Evolutionary conservation across 2,113 vertebrate species (phyloP), one percentile per base, ranked within the genome.

Genomic region (Aphelocoma coerulescens): DNA sequence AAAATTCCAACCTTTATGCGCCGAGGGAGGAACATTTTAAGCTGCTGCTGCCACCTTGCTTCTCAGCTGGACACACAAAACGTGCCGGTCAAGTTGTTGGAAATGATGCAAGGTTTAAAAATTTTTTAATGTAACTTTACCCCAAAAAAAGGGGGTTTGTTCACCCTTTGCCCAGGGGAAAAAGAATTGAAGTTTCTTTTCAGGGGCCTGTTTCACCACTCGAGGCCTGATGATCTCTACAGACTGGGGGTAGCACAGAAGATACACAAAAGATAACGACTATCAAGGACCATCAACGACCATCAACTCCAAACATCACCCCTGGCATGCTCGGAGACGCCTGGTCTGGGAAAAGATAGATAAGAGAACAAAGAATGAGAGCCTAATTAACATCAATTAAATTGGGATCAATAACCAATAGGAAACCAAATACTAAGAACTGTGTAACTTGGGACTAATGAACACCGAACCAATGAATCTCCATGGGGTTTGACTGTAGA

Each of bases 31-130:
- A 92, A 94, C 62, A 81, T 83, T 88, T 88, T 73, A 91, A 69
- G 91, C 82, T 91, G 81, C 88, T 96, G 82, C 94, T 96, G 93
- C 96, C 94, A 93, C 94, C 93, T 96, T 94, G 90, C 95, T 97
- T 96, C 78, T 83, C 81, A n/a, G 63, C 91, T 67, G 65, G 78
- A 95, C 78, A 69, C 62, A 52, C 22, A 69, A 76, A 62, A 62
- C 1, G 9, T 11, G 9, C 3, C 57, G 82, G 88, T 20, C 93
- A 89, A 41, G 52, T 12, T 48, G 41, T 57, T 66, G 28, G 59
- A 48, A 85, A 39, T 8, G 3, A 12, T 27, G 17, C 5, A 28
- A 72, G 9, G 33, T 55, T 55, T 55, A 22, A 46, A 46, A 23
- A 33, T 4, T 13, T 28, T 55, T 48, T 46, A 12, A 27, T 48